These are phyloP conservation scores for Carettochelys insculpta DNA, from an alignment of 2,113 vertebrate species.

Conservation along the genomic window DNA sequence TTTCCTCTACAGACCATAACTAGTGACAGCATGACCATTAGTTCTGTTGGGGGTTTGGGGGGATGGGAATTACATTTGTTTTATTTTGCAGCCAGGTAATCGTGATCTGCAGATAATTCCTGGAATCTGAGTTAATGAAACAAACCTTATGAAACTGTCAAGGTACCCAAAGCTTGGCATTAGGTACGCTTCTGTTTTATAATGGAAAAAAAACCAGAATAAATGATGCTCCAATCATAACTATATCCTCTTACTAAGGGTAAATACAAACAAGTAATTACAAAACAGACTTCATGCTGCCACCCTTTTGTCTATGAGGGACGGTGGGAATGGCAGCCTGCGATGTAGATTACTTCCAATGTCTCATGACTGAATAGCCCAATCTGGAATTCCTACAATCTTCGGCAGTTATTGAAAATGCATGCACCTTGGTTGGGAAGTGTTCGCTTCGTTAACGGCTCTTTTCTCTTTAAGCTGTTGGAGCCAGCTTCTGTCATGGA, in stretches of 20 bases:
- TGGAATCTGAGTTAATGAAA: background rate
- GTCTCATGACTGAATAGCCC: no score
- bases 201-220: background rate
- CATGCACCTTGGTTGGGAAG: no score
- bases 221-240: background rate
- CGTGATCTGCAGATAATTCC: background rate
- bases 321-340: no score
- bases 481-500: no score
- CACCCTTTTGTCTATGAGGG: no score
- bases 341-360: no score
- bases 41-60: background rate
- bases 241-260: background rate
- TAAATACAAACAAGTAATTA: background rate
- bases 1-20: background rate
- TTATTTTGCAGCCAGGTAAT: background rate
- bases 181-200: background rate
- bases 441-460: no score
- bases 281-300: background rate
- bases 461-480: no score
- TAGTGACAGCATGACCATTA: background rate
- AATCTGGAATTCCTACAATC: no score
- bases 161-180: background rate
- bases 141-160: background rate
- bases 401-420: no score
- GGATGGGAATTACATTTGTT: background rate